Evolutionary conservation across 2,113 vertebrate species (phyloP), one percentile per base, ranked within the genome.

Genomic region (Campylorhamphus procurvoides): DNA sequence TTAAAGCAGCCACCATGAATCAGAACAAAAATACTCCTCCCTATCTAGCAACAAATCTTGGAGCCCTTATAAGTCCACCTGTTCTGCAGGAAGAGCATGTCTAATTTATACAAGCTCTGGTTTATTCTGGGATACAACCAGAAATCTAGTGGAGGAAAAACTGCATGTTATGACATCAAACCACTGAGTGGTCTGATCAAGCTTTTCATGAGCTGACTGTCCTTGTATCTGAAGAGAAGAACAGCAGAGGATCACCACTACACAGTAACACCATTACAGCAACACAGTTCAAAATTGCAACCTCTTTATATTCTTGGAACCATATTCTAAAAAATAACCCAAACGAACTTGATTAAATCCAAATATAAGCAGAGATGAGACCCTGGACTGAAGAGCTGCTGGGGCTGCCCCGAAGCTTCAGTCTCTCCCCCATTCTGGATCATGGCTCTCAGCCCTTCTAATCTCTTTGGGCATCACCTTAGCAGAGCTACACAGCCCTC

Each of bases 21-120:
- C 73, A 92, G 44, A 87, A 92, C 47, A 74, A 90, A 78, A 60
- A 78, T 31, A 87, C 14, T 78, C 52, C 44, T 90, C 60, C 42
- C 28, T 44, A 72, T 75, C 42, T 20, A 84, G 33, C 69, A 92
- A 67, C 52, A 93, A 55, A 81, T n/a, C 50, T 74, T 40, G 47
- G 16, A 92, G 42, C 39, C 71, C 77, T 64, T 39, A 2, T 6
- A 92, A 74, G 35, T 83, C 53, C 67, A 73, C 80, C 69, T 78
- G 20, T 56, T 88, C 52, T 60, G 76, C 76, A 84, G 60, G 55
- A 78, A 84, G 12, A 84, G 13, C 18, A 10, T 7, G 9, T 27
- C 59, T 74, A 17, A 62, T 66, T 66, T 68, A 66, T 19, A 84
- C 7, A 77, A 81, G 85, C 20, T 71, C 40, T 29, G 42, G n/a